phyloP scores from a whole-genome alignment of 1,140 invertebrate species.

The Nephotettix cincticeps region DNA sequence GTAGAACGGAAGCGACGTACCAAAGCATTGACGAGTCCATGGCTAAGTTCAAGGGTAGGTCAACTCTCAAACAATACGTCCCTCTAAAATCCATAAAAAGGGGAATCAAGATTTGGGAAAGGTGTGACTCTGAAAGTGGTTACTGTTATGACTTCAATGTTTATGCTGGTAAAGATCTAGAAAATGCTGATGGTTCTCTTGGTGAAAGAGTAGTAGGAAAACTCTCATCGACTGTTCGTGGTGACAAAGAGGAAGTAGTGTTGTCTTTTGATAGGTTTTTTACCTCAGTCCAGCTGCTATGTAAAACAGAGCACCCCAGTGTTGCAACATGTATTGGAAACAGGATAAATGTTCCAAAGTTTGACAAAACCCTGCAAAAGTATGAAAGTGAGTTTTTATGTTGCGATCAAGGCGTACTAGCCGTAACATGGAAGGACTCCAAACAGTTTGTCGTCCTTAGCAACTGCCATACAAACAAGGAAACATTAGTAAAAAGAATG shows the following conservation, averaged over 20 bases:
- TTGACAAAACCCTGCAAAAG: conserved; percentile 30
- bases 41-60: conserved; percentile 40
- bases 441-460: conserved; percentile 38
- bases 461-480: conserved; percentile 35
- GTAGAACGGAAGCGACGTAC: conserved; percentile 14
- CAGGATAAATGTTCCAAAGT: conserved; percentile 33
- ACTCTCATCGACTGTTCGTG: conserved; percentile 25
- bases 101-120: conserved; percentile 44
- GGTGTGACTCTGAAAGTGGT: conserved; percentile 40
- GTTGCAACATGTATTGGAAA: conserved; percentile 23
- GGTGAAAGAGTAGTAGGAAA: conserved; percentile 39
- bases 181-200: conserved; percentile 29
- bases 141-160: conserved; percentile 42
- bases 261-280: conserved; percentile 27
- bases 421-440: conserved; percentile 35
- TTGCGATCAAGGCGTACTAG: conserved; percentile 24
- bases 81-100: conserved; percentile 44
- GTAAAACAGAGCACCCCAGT: background rate
- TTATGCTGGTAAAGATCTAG: conserved; percentile 38
- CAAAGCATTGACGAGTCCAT: conserved; percentile 38
- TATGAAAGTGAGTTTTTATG: conserved; percentile 27
- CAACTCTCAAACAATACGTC: conserved; percentile 42
- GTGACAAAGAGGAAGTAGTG: conserved; percentile 16
- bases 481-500: conserved; percentile 23
- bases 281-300: conserved; percentile 11